phyloP scores from a whole-genome alignment of 1,140 invertebrate genomes.

The Riptortus pedestris region DNA sequence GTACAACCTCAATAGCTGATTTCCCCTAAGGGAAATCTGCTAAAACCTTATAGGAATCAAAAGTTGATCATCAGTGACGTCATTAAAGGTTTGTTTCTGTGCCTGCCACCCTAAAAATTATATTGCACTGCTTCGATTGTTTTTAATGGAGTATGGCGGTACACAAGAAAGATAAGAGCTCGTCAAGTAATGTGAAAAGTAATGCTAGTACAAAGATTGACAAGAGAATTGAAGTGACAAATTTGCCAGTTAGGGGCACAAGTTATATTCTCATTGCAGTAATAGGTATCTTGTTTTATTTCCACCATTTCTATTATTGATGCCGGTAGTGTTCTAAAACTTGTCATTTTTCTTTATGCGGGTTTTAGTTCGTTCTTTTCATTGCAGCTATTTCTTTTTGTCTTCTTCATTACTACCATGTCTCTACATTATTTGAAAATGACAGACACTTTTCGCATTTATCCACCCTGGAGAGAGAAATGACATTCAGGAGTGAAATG shows the following conservation, averaged over 20 bases:
- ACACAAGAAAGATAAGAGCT: conserved; percentile 17
- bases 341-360: background rate
- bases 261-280: background rate
- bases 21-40: no score
- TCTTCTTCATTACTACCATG: conserved; percentile 50
- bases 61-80: no score
- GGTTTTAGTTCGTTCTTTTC: no score
- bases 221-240: background rate
- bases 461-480: conserved; percentile 67
- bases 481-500: conserved; percentile 73
- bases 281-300: background rate
- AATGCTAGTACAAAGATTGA: background rate
- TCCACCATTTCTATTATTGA: background rate
- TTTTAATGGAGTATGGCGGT: conserved; percentile 31
- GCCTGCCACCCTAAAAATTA: no score
- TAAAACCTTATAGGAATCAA: no score
- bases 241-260: background rate
- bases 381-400: conserved; percentile 35
- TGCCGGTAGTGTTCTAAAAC: background rate
- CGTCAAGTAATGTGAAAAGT: background rate
- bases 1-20: no score
- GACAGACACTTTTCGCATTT: conserved; percentile 72
- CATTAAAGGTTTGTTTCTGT: no score
- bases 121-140: no score
- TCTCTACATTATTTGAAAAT: conserved; percentile 66